These are phyloP conservation scores for Amphimallon solstitiale DNA, from an alignment of 2,888 invertebrate genomes.

Conservation along the genomic window DNA sequence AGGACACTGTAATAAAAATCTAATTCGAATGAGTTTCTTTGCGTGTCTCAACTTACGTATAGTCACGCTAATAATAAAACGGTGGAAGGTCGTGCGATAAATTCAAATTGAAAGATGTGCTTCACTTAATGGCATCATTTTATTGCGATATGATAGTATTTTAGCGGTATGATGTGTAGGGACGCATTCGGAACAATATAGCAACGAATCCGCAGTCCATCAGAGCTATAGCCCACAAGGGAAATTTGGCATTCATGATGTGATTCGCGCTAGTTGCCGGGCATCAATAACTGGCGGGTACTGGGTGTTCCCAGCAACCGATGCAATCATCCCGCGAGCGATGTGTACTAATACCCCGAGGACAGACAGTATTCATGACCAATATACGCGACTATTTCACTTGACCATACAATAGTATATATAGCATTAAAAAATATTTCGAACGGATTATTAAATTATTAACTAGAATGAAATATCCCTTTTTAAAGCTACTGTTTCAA, in stretches of 20 bases:
- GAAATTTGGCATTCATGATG: constrained; percentile 61
- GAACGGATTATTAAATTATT: too few relatives aligned
- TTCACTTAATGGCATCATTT: constrained; percentile 1
- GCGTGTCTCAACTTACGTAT: too few relatives aligned
- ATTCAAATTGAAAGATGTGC: neutral
- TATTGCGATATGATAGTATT: constrained; percentile 15
- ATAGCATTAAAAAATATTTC: neutral
- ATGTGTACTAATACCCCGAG: constrained; percentile 56
- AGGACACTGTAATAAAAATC: too few relatives aligned
- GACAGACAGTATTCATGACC: constrained; percentile 50
- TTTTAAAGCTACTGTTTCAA: too few relatives aligned
- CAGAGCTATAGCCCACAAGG: constrained; percentile 58
- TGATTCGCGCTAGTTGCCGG: constrained; percentile 58
- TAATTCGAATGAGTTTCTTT: too few relatives aligned
- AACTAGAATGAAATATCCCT: too few relatives aligned
- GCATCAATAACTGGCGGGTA: constrained; percentile 57
- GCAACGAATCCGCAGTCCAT: constrained; percentile 56
- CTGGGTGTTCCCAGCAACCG: constrained; percentile 48
- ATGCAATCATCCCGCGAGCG: constrained; percentile 55
- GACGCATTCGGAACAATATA: constrained; percentile 51
- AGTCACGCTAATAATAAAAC: neutral
- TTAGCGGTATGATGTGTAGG: constrained; percentile 10
- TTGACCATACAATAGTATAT: constrained; percentile 2
- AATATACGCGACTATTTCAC: neutral
- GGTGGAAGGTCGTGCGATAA: neutral